These are phyloP conservation scores for Rhopalosiphum padi DNA, from an alignment of 1,140 invertebrate species.

Conservation along the genomic window DNA sequence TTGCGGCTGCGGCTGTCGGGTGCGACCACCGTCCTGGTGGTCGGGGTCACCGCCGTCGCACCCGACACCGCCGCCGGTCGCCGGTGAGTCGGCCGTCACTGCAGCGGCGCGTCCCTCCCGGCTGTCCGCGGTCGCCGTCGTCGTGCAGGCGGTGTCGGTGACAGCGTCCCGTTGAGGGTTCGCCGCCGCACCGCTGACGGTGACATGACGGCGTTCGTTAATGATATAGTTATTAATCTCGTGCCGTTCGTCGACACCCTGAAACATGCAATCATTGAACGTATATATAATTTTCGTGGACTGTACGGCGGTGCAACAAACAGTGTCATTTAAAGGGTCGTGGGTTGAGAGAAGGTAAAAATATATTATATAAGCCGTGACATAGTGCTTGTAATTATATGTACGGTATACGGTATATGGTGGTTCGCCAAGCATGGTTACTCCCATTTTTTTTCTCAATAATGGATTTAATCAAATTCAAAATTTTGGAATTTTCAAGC, in stretches of 20 bases:
- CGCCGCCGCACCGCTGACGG: neutral
- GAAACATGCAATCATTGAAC: neutral
- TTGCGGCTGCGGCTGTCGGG: neutral
- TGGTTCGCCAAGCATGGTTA: neutral
- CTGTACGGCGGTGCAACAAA: neutral
- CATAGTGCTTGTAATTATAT: neutral
- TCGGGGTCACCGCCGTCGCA: neutral
- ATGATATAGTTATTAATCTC: neutral
- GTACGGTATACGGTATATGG: no score
- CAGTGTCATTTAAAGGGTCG: neutral
- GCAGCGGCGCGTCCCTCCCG: neutral
- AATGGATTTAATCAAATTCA: no score
- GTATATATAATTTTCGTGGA: neutral
- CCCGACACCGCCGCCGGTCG: neutral
- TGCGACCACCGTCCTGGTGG: neutral
- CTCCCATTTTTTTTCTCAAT: no score
- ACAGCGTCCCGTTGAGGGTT: neutral
- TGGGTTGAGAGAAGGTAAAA: neutral
- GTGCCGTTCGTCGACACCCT: neutral
- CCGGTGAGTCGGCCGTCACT: neutral
- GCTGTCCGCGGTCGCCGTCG: no score
- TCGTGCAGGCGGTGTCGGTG: neutral
- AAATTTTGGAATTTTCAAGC: no score
- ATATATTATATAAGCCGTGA: neutral
- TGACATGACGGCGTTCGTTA: neutral